Evolutionary conservation across 2,113 vertebrate genomes (phyloP).

Genomic region (Tringa solitaria): DNA sequence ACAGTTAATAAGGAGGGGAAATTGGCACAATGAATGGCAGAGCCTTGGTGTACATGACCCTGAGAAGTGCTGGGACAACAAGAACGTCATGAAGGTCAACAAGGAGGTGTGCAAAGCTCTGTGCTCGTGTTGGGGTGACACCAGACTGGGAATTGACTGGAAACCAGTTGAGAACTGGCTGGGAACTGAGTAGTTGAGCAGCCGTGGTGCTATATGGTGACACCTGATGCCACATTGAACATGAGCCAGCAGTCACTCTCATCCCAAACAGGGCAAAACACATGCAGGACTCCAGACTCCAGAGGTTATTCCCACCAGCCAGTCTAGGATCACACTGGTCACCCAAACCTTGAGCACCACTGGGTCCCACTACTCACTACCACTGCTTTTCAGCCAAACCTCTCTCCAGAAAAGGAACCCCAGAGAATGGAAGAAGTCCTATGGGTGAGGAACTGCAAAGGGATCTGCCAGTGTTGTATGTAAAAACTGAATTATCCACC

Average conservation of each 20-base stretch:
- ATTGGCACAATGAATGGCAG: neutral
- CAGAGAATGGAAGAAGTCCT: neutral
- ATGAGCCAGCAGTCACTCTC: neutral
- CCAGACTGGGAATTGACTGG: neutral
- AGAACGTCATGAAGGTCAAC: neutral
- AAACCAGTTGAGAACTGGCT: neutral
- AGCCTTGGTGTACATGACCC: neutral
- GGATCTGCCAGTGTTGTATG: neutral
- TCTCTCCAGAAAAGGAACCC: neutral
- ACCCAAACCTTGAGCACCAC: neutral
- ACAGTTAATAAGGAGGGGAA: neutral
- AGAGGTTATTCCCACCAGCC: neutral
- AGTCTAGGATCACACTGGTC: accelerated
- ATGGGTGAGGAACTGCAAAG: neutral
- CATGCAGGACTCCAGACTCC: neutral
- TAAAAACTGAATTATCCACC: neutral
- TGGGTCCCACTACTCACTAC: neutral
- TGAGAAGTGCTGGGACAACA: neutral
- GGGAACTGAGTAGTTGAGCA: neutral
- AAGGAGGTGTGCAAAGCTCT: neutral
- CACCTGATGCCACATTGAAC: neutral
- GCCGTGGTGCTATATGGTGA: neutral
- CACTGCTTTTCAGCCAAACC: neutral
- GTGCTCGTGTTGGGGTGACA: neutral
- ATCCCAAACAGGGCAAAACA: neutral